These are phyloP conservation scores for Colistium nudipinnis DNA, from an alignment of 2,113 vertebrate species.

Conservation along the genomic window DNA sequence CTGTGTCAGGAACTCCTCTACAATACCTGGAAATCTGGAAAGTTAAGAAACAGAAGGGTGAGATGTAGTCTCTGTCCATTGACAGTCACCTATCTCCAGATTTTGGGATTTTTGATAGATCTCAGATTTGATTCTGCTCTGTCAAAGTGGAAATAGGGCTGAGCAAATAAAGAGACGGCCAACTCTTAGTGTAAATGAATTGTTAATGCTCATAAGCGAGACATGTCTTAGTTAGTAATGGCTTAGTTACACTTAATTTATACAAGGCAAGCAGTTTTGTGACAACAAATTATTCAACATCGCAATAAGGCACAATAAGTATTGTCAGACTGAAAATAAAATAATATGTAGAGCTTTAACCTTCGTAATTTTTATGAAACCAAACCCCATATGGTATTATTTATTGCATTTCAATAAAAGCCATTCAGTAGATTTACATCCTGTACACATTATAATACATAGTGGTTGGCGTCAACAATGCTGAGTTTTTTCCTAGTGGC, in stretches of 20 bases:
- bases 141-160: background rate
- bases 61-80: background rate
- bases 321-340: background rate
- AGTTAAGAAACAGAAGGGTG: slow-evolving; percentile 4
- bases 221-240: background rate
- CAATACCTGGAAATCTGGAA: background rate
- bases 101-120: background rate
- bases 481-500: background rate
- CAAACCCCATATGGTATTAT: background rate
- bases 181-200: too few species aligned
- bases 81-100: background rate
- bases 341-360: background rate
- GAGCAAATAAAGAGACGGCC: background rate
- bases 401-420: background rate
- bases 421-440: background rate
- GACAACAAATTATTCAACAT: background rate
- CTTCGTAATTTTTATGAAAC: too few species aligned
- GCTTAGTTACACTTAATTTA: background rate
- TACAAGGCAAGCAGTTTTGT: background rate
- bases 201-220: too few species aligned
- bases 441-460: background rate
- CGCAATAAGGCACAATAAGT: background rate
- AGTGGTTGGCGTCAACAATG: too few species aligned
- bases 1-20: background rate
- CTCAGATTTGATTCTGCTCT: background rate